A percentile compares a stretch with the other conserved stretches of the same genome.
phyloP scores from a whole-genome alignment of 2,888 invertebrate species.

The Synergus laeviventris region DNA sequence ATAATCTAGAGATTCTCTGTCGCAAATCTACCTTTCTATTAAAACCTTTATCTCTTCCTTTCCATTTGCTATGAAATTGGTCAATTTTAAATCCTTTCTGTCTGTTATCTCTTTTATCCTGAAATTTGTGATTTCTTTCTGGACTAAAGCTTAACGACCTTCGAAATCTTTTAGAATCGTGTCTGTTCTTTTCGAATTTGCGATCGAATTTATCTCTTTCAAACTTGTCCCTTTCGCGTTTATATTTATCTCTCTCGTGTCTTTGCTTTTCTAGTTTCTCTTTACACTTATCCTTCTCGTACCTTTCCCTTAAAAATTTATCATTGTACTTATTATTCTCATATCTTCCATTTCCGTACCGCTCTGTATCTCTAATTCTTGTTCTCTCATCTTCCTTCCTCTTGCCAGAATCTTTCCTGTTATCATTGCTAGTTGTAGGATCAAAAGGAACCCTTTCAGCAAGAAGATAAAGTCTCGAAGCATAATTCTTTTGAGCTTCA shows the following conservation, averaged over 20 bases:
- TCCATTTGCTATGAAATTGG: neutral
- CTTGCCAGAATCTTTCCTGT: neutral
- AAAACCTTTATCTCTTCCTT: neutral
- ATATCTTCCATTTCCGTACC: neutral
- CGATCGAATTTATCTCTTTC: constrained; percentile 26
- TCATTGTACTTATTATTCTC: constrained; percentile 39
- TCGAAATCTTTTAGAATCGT: neutral
- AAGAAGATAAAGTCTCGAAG: neutral
- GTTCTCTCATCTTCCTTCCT: neutral
- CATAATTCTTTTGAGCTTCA: neutral
- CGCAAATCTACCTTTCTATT: neutral
- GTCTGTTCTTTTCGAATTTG: neutral
- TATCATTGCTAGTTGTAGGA: neutral
- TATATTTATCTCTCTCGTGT: constrained; percentile 24
- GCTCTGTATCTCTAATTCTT: neutral
- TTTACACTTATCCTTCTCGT: constrained; percentile 9
- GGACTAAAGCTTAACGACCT: constrained; percentile 12
- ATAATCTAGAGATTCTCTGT: neutral
- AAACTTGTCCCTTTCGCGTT: constrained; percentile 8
- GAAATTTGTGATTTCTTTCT: neutral
- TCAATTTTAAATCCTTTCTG: neutral
- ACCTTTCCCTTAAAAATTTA: constrained; percentile 3
- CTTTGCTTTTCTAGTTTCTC: constrained; percentile 24
- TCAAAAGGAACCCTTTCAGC: neutral
- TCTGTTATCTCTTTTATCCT: neutral